Conservation (phyloP, 2,888 invertebrate genomes). For the Ophraella communa region DNA sequence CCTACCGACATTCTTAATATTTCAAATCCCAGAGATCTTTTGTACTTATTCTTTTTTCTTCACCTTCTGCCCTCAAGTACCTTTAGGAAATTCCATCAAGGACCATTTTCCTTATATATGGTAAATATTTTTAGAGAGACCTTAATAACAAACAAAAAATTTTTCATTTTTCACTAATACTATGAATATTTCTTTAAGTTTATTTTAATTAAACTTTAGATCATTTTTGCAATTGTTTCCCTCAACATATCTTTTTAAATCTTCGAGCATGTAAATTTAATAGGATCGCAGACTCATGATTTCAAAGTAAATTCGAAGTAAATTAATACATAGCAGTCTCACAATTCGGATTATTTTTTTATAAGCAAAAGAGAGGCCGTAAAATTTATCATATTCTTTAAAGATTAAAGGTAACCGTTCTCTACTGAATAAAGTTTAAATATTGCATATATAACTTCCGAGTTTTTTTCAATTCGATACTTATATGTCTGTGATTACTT, state of each 20-base stretch:
- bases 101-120: neutral
- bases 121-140: neutral
- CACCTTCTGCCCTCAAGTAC: slow-evolving; percentile 44
- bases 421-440: neutral
- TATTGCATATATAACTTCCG: no score
- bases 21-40: slow-evolving; percentile 46
- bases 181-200: neutral
- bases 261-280: slow-evolving; percentile 22
- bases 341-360: slow-evolving; percentile 24
- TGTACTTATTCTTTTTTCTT: slow-evolving; percentile 47
- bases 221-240: neutral
- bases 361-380: slow-evolving; percentile 24
- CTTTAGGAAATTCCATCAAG: slow-evolving; percentile 44
- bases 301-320: slow-evolving; percentile 34
- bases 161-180: neutral
- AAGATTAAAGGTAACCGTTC: slow-evolving; percentile 17
- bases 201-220: neutral
- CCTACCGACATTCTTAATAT: slow-evolving; percentile 52
- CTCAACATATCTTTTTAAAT: slow-evolving; percentile 15
- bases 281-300: slow-evolving; percentile 33
- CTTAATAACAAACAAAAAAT: slow-evolving; percentile 23
- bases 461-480: no score
- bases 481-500: no score
- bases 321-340: slow-evolving; percentile 33
- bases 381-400: slow-evolving; percentile 17